Percentiles rank a stretch among this genome's conserved stretches.
phyloP scores from a whole-genome alignment of 2,888 invertebrate species.

The Nezara viridula region DNA sequence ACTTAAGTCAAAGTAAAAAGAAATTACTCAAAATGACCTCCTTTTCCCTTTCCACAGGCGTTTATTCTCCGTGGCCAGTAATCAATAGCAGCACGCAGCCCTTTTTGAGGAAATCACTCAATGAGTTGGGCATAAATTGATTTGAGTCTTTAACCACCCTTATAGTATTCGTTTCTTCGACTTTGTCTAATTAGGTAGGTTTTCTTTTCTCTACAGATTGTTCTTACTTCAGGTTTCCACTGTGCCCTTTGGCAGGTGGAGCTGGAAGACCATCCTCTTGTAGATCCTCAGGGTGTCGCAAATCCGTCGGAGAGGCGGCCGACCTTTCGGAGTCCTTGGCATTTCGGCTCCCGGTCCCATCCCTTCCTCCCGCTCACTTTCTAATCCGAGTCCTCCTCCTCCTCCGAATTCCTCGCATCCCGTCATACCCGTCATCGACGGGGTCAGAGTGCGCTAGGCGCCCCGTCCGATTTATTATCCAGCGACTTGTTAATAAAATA shows the following conservation, averaged over 20 bases:
- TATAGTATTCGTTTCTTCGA: too few species aligned
- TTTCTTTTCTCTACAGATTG: too few species aligned
- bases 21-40: too few species aligned
- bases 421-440: neutral
- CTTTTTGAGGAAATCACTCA: too few species aligned
- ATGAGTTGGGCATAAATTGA: too few species aligned
- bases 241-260: constrained; percentile 16
- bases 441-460: neutral
- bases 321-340: constrained; percentile 56
- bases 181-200: too few species aligned
- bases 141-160: too few species aligned
- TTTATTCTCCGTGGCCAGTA: too few species aligned
- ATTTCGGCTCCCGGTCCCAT: constrained; percentile 48
- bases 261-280: neutral
- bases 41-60: too few species aligned
- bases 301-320: neutral
- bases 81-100: too few species aligned
- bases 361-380: constrained; percentile 47
- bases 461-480: neutral
- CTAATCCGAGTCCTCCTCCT: constrained; percentile 43
- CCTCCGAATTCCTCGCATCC: constrained; percentile 19
- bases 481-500: neutral
- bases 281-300: constrained; percentile 49
- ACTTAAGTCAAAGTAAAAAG: too few species aligned
- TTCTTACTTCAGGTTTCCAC: too few species aligned